A percentile compares a stretch with the other conserved stretches of the same genome.
These are phyloP conservation scores for Pandion haliaetus DNA, from an alignment of 2,113 vertebrate genomes.

Conservation along the genomic window DNA sequence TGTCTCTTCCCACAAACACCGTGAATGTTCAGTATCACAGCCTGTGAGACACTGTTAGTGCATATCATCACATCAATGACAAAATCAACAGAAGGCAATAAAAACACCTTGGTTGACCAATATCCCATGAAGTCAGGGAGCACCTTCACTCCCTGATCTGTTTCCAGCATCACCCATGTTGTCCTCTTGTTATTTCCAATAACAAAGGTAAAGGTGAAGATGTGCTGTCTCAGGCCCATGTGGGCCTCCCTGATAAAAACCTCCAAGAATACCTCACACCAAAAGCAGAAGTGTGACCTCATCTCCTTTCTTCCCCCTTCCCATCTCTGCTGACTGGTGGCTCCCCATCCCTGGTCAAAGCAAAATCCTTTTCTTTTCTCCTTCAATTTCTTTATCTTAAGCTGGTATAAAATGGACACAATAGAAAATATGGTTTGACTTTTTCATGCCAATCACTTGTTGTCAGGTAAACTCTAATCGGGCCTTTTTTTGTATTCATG, in stretches of 20 bases:
- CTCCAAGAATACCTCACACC: neutral
- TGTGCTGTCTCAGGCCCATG: fast-evolving
- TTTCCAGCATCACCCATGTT: neutral
- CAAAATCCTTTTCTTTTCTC: neutral
- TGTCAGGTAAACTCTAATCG: neutral
- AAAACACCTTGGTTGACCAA: neutral
- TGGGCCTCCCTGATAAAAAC: neutral
- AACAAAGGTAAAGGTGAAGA: neutral
- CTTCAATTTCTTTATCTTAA: neutral
- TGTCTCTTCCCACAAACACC: neutral
- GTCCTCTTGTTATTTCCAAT: neutral
- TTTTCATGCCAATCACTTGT: neutral
- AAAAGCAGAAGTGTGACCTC: neutral
- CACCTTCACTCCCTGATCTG: neutral
- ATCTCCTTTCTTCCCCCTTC: neutral
- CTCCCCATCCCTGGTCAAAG: neutral
- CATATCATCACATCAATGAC: neutral
- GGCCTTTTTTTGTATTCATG: neutral
- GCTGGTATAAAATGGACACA: neutral
- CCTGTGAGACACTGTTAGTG: neutral
- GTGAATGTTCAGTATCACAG: neutral
- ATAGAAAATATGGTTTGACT: neutral
- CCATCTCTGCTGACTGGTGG: neutral
- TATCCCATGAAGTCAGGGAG: neutral
- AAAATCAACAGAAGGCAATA: neutral